These are phyloP conservation scores for Actinernus sp. DNA, from an alignment of 92 coral and sea anemone species.

Conservation along the genomic window DNA sequence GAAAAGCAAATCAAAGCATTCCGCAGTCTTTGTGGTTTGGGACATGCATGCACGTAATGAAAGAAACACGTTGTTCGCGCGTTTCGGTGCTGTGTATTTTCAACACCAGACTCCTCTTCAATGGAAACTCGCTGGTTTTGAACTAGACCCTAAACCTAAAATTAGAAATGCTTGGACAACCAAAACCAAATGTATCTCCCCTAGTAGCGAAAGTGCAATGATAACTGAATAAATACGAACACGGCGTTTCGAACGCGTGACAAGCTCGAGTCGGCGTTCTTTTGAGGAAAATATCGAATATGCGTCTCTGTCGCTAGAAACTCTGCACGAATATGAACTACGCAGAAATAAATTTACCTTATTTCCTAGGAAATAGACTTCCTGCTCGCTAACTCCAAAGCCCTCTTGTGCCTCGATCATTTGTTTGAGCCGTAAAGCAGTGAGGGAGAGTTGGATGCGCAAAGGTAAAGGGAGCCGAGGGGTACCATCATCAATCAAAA, in stretches of 20 bases:
- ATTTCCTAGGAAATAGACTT: slow-evolving; percentile 86
- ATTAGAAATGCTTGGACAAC: no score
- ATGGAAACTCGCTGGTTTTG: no score
- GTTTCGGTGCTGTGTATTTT: slow-evolving; percentile 7
- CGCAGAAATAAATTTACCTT: slow-evolving; percentile 67
- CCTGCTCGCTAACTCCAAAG: slow-evolving; percentile 92
- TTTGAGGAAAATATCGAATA: not conserved
- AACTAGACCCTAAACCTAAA: no score
- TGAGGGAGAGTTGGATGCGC: slow-evolving; percentile 90
- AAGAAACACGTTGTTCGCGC: slow-evolving; percentile 44
- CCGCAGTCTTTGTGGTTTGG: slow-evolving; percentile 25
- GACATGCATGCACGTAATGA: slow-evolving; percentile 26
- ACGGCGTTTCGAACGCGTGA: slow-evolving; percentile 30
- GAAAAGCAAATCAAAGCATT: slow-evolving; percentile 8
- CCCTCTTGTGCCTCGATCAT: slow-evolving; percentile 99
- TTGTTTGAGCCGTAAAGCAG: slow-evolving; percentile 89
- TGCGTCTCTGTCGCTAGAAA: not conserved
- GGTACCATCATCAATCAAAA: slow-evolving; percentile 98
- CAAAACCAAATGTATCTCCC: no score
- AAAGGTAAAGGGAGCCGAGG: slow-evolving; percentile 93
- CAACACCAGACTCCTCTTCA: not conserved
- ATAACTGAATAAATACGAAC: not conserved
- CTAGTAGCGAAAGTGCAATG: no score
- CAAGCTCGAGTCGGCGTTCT: slow-evolving; percentile 16
- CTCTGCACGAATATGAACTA: not conserved